Conservation (phyloP, 1,140 invertebrate genomes). For the Matsumurasca onukii region DNA sequence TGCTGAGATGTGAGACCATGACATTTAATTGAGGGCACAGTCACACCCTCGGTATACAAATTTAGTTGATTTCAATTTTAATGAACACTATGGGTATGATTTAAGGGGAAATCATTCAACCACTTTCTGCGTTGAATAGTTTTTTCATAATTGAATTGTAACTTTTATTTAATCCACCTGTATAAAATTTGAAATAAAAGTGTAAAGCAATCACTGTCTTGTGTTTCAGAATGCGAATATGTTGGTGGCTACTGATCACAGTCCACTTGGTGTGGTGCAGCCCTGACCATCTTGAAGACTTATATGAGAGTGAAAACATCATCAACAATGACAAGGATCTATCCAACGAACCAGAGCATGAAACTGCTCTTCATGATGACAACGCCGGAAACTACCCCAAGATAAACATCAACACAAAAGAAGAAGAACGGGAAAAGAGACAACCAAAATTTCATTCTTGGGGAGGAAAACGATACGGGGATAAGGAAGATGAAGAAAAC, state of each 20-base stretch:
- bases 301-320: background rate
- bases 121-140: too few species aligned
- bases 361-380: conserved; percentile 6
- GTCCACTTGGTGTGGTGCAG: background rate
- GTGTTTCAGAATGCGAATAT: conserved; percentile 29
- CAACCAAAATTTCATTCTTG: conserved; percentile 19
- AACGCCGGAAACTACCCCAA: too few species aligned
- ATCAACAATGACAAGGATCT: background rate
- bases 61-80: too few species aligned
- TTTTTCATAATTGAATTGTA: too few species aligned
- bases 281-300: background rate
- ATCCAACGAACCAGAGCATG: background rate
- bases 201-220: conserved; percentile 16
- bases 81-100: too few species aligned
- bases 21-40: too few species aligned
- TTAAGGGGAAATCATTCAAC: too few species aligned
- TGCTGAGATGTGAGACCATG: too few species aligned
- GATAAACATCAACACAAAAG: background rate
- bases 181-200: too few species aligned
- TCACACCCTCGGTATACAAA: too few species aligned
- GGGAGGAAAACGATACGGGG: conserved; percentile 14
- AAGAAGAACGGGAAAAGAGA: conserved; percentile 10
- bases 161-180: too few species aligned
- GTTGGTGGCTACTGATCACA: conserved; percentile 25
- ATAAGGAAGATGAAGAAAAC: background rate